phyloP scores from a whole-genome alignment of 2,113 vertebrate genomes.

The Odocoileus hemionus region DNA sequence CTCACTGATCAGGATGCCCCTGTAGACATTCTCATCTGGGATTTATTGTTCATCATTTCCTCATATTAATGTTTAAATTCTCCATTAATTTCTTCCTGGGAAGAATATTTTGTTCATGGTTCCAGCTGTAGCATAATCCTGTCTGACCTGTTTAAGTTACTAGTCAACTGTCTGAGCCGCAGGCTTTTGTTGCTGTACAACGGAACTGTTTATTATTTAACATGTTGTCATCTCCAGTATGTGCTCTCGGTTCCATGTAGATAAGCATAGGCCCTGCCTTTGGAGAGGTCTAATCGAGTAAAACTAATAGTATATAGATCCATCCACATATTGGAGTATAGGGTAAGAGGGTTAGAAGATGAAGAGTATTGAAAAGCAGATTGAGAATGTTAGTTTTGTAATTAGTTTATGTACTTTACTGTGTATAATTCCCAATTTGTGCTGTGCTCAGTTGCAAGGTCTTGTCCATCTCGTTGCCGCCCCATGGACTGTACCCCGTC shows the following conservation, averaged over 20 bases:
- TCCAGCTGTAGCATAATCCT: neutral
- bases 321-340: neutral
- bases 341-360: neutral
- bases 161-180: neutral
- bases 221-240: neutral
- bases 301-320: neutral
- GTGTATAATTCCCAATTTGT: neutral
- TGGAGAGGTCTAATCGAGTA: neutral
- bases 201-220: conserved; percentile 46
- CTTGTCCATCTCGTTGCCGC: neutral
- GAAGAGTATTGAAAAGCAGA: neutral
- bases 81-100: neutral
- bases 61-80: neutral
- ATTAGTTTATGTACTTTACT: neutral
- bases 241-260: neutral
- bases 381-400: neutral
- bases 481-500: neutral
- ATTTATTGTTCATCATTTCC: conserved; percentile 13
- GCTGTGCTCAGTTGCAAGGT: neutral
- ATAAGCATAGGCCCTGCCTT: neutral
- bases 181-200: neutral
- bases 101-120: neutral
- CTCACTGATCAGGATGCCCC: neutral
- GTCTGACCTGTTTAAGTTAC: neutral
- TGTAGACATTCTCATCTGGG: neutral